phyloP scores from a whole-genome alignment of 2,113 vertebrate genomes.

The Hipposideros armiger region DNA sequence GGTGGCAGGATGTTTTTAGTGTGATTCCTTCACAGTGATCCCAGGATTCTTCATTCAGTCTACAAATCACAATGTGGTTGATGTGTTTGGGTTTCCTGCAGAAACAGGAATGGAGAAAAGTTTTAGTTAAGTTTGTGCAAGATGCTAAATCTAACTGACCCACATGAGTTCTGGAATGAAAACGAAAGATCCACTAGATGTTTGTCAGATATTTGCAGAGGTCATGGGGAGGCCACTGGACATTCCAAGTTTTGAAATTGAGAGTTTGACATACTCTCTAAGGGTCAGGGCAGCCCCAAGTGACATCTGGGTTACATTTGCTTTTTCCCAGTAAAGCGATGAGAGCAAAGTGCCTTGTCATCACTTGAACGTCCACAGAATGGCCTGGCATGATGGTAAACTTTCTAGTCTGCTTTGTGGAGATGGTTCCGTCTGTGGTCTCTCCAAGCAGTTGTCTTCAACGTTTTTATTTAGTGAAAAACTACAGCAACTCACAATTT shows the following conservation, averaged over 20 bases:
- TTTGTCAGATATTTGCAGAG: constrained; percentile 21
- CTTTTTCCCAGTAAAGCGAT: background rate
- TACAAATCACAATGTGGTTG: background rate
- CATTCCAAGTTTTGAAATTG: background rate
- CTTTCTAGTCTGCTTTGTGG: background rate
- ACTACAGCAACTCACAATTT: background rate
- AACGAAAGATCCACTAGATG: background rate
- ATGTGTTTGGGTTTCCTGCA: constrained; percentile 21
- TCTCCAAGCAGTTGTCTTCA: background rate
- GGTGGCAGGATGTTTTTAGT: background rate
- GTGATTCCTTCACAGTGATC: background rate
- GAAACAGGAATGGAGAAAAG: background rate
- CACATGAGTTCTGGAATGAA: constrained; percentile 22
- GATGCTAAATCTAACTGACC: constrained; percentile 31
- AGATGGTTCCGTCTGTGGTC: background rate
- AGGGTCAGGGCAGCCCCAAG: background rate
- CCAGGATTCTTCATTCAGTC: constrained; percentile 23
- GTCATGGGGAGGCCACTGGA: background rate
- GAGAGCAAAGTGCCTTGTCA: background rate
- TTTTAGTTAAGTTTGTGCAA: background rate
- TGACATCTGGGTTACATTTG: background rate
- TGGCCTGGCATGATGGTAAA: background rate
- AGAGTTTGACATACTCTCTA: background rate
- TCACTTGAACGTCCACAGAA: background rate
- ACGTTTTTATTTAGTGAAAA: constrained; percentile 10